These are phyloP conservation scores for Zapus hudsonius DNA, from an alignment of 2,113 vertebrate species.

Conservation along the genomic window DNA sequence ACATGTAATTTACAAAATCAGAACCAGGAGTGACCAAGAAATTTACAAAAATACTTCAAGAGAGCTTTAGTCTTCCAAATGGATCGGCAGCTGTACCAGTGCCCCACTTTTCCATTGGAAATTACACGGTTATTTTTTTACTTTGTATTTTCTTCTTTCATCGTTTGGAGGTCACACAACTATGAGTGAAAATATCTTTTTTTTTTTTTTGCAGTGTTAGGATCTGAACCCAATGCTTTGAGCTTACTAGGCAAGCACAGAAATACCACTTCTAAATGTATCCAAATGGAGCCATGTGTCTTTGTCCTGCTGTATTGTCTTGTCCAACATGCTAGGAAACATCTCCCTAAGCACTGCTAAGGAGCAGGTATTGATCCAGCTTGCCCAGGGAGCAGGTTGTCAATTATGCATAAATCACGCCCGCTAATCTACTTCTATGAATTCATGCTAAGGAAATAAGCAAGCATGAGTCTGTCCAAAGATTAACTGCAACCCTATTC, in stretches of 20 bases:
- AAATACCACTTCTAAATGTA: slow-evolving; percentile 14
- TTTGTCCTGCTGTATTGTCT: not conserved
- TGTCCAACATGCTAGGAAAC: slow-evolving; percentile 13
- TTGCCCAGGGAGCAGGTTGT: slow-evolving; percentile 37
- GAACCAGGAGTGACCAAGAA: not conserved
- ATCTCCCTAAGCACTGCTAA: not conserved
- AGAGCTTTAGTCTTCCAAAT: slow-evolving; percentile 26
- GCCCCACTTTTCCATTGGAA: not conserved
- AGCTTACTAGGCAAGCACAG: not conserved
- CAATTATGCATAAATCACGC: slow-evolving; percentile 53
- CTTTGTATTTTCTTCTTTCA: not conserved
- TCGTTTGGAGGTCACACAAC: not conserved
- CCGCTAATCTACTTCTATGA: slow-evolving; percentile 35
- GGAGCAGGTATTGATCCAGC: not conserved
- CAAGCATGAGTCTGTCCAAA: slow-evolving; percentile 36
- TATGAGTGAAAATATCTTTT: not conserved
- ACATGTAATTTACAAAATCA: slow-evolving; percentile 24
- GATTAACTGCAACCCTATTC: slow-evolving; percentile 33
- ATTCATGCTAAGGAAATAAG: slow-evolving; percentile 57
- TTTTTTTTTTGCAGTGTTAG: not conserved
- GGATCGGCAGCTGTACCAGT: not conserved
- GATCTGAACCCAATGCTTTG: not conserved
- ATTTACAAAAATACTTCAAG: not conserved
- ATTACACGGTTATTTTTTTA: not conserved
- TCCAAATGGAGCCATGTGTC: not conserved